Evolutionary conservation across 2,888 invertebrate species (phyloP), one percentile per base, ranked within the genome.

Genomic region (Thumatha senex): DNA sequence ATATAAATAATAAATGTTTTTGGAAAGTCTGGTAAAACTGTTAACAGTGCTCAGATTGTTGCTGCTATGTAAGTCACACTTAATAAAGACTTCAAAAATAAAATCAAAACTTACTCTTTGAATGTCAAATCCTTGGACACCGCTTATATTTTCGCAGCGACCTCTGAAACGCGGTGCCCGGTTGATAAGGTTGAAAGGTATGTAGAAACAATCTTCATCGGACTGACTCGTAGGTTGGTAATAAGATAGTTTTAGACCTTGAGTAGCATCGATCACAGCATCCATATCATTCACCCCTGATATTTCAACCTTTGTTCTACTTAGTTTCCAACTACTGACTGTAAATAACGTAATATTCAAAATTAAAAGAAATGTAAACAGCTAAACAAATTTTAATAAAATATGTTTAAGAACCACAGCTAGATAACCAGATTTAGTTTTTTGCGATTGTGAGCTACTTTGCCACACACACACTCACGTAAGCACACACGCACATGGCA

Each of bases 301-400:
- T 0, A 79, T 78, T 40, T 55, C 52, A 2, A 43, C 2, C 15
- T n/a, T 38, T 7, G 44, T 62, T 61, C 84, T 76, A 51, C 89
- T 84, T 0, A 89, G 61, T 54, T 85, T 85, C 90, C 89, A 89
- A 57, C 90, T 90, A 61, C 70, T 69, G 0, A 90, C 90, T 91
- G 70, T 7, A 55, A 62, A 43, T 18, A n/a, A 44, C 18, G 5
- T 2, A 24, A 24, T 24, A 5, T 24, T 24, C 18, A 24, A 24
- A 24, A 24, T 24, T 24, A 24, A 24, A 24, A 24, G 5, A 24
- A 24, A 24, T 24, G n/a, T n/a, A n/a, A 24, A 24, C 18, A 24
- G 18, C 18, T 4, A 5, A 24, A 24, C 18, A 2, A 24, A 24
- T 24, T 24, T 24, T 24, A 5, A 24, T 4, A 24, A 4, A 24